A percentile compares a stretch with the other conserved stretches of the same genome.
Evolutionary conservation across 2,888 invertebrate species (phyloP).

Genomic region (Lagria hirta): DNA sequence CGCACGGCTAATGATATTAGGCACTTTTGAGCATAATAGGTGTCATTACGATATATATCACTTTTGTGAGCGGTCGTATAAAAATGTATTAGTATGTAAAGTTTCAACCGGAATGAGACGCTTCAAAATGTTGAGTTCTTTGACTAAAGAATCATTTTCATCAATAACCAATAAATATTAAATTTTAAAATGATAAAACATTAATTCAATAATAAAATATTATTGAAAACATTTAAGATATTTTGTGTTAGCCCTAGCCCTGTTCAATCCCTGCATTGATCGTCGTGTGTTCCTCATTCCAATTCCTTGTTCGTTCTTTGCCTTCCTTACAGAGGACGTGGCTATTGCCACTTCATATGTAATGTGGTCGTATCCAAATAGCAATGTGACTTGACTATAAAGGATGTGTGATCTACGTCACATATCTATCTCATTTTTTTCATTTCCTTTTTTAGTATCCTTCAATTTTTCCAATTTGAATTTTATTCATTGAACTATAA

Average conservation of each 20-base stretch:
- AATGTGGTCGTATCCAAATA: conserved; percentile 39
- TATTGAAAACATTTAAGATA: no score
- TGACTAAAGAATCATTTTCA: no score
- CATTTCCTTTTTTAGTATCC: conserved; percentile 18
- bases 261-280: conserved; percentile 20
- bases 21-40: no score
- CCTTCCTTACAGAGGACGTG: conserved; percentile 36
- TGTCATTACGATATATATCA: no score
- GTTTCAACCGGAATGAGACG: no score
- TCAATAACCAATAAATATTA: no score
- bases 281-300: conserved; percentile 28
- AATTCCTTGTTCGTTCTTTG: conserved; percentile 32
- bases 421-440: conserved; percentile 18
- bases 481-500: conserved; percentile 28
- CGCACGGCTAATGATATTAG: no score
- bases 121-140: no score
- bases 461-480: conserved; percentile 28
- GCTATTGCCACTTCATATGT: conserved; percentile 40
- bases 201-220: no score
- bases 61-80: no score
- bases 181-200: no score
- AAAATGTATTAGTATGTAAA: no score
- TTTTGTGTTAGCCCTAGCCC: conserved; percentile 22
- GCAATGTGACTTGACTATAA: conserved; percentile 34
- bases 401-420: conserved; percentile 24